A percentile compares a stretch with the other conserved stretches of the same genome.
These are phyloP conservation scores for Limenitis camilla DNA, from an alignment of 2,888 invertebrate genomes.

Conservation along the genomic window DNA sequence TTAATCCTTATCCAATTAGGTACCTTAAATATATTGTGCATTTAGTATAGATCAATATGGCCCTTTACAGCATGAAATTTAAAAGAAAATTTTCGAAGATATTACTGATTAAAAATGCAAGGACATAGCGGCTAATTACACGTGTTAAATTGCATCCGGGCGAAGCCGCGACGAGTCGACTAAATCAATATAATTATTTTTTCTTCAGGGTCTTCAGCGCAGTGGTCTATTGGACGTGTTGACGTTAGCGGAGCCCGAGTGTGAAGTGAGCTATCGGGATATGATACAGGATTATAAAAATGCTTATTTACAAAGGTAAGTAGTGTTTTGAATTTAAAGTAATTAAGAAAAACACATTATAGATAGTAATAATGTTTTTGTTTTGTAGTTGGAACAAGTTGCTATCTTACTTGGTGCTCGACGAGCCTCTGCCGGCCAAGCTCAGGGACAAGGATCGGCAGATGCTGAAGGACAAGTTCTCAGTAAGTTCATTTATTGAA, in stretches of 20 bases:
- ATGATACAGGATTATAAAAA: slow-evolving; percentile 90
- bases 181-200: background rate
- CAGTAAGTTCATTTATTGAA: slow-evolving; percentile 71
- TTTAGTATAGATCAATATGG: too few species aligned
- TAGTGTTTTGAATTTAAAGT: background rate
- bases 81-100: too few species aligned
- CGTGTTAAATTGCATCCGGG: too few species aligned
- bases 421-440: slow-evolving; percentile 80
- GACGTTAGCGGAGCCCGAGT: slow-evolving; percentile 86
- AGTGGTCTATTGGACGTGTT: slow-evolving; percentile 89
- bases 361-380: background rate
- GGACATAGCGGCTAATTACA: too few species aligned
- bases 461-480: slow-evolving; percentile 90
- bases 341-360: background rate
- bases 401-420: slow-evolving; percentile 81
- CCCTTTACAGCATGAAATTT: too few species aligned
- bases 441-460: slow-evolving; percentile 90
- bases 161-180: too few species aligned
- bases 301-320: slow-evolving; percentile 78
- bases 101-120: too few species aligned
- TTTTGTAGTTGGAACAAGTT: slow-evolving; percentile 86
- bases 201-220: slow-evolving; percentile 82
- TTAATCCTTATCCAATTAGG: too few species aligned
- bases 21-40: too few species aligned
- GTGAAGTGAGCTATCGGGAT: slow-evolving; percentile 88